A percentile compares a stretch with the other conserved stretches of the same genome.
Evolutionary conservation across 2,113 vertebrate species (phyloP).

Genomic region (Eira barbara): DNA sequence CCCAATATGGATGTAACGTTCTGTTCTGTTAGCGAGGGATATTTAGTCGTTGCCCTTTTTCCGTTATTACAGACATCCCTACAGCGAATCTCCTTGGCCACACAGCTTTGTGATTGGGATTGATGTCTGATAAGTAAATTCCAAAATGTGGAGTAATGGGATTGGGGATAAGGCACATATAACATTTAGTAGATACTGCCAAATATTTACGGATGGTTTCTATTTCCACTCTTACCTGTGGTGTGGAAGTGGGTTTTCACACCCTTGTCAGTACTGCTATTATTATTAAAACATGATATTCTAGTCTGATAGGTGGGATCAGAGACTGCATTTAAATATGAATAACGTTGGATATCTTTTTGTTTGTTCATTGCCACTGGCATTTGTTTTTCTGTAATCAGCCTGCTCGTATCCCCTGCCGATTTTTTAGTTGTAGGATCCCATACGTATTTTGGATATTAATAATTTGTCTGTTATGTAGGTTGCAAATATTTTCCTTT

Average conservation of each 20-base stretch:
- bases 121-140: not conserved
- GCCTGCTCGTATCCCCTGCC: not conserved
- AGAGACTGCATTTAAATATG: not conserved
- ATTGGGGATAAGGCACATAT: not conserved
- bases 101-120: not conserved
- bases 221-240: too few relatives aligned
- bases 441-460: not conserved
- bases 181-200: not conserved
- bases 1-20: not conserved
- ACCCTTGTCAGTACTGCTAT: not conserved
- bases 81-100: not conserved
- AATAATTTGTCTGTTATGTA: not conserved
- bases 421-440: not conserved
- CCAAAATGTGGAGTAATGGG: not conserved
- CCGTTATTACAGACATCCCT: not conserved
- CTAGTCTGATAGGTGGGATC: not conserved
- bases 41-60: not conserved
- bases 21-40: not conserved
- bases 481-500: not conserved
- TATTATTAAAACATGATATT: not conserved
- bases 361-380: not conserved
- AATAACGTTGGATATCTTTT: not conserved
- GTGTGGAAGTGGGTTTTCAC: not conserved
- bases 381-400: constrained; percentile 1
- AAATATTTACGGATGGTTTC: not conserved